Evolutionary conservation across 2,888 invertebrate species (phyloP).

Genomic region (Alentia gelatinosa): DNA sequence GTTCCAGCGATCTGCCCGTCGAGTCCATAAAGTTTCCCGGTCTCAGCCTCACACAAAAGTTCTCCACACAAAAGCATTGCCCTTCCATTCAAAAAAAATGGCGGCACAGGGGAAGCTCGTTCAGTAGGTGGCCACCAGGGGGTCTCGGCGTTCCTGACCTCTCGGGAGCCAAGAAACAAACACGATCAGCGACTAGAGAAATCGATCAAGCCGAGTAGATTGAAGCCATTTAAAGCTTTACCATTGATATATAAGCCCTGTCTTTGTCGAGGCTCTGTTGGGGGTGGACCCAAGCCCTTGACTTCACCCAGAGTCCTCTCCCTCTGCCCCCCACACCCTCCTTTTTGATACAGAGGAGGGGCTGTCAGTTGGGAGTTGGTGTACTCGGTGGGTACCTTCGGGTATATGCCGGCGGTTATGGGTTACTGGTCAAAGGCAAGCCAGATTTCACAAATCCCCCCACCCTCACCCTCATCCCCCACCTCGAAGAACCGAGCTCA

Average conservation of each 20-base stretch:
- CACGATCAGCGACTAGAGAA: slow-evolving; percentile 38
- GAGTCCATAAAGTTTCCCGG: slow-evolving; percentile 38
- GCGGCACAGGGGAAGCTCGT: not conserved
- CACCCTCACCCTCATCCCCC: not conserved
- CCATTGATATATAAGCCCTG: not conserved
- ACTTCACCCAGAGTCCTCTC: not conserved
- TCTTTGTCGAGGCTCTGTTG: not conserved
- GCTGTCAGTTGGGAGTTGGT: not conserved
- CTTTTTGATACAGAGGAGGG: not conserved
- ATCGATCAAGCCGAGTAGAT: slow-evolving; percentile 30
- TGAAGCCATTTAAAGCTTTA: not conserved
- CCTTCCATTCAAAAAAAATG: slow-evolving; percentile 31
- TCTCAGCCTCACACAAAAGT: not conserved
- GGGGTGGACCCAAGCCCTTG: not conserved
- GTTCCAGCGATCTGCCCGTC: slow-evolving; percentile 50
- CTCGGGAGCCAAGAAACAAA: slow-evolving; percentile 35
- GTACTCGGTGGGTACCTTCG: not conserved
- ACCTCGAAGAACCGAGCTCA: too few species aligned
- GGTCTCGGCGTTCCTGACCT: not conserved
- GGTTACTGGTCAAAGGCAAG: not conserved
- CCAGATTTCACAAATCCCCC: not conserved
- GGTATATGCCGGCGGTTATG: not conserved
- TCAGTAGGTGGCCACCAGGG: slow-evolving; percentile 15
- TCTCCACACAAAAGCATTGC: not conserved
- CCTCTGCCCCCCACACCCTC: not conserved